Percentiles rank a stretch among this genome's conserved stretches.
Evolutionary conservation across 2,888 invertebrate genomes (phyloP).

Genomic region (Plemyria rubiginata): DNA sequence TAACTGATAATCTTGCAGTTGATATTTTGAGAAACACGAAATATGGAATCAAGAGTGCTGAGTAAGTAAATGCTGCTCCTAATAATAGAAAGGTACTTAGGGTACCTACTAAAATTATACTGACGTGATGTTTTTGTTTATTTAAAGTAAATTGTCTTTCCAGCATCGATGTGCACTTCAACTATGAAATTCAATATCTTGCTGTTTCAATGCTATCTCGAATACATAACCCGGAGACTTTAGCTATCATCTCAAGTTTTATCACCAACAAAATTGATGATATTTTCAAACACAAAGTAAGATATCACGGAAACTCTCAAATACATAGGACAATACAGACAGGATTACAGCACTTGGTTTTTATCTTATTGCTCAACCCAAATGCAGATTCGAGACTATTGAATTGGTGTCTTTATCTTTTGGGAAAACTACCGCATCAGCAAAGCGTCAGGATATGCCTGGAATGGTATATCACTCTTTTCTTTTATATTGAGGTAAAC

Average conservation of each 20-base stretch:
- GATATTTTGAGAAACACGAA: slow-evolving; percentile 56
- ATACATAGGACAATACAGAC: slow-evolving; percentile 65
- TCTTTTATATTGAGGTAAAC: slow-evolving; percentile 65
- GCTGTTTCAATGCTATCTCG: slow-evolving; percentile 57
- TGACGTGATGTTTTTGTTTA: background rate
- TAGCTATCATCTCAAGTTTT: slow-evolving; percentile 53
- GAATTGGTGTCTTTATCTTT: slow-evolving; percentile 63
- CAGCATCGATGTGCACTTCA: slow-evolving; percentile 63
- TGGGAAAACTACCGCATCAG: slow-evolving; percentile 73
- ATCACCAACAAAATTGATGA: slow-evolving; percentile 63
- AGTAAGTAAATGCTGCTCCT: slow-evolving; percentile 49
- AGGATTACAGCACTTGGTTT: slow-evolving; percentile 65
- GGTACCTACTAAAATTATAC: background rate
- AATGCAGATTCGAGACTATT: slow-evolving; percentile 45
- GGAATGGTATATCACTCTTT: slow-evolving; percentile 72
- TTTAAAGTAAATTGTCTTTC: slow-evolving; percentile 37
- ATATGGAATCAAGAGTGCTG: slow-evolving; percentile 45
- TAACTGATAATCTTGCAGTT: slow-evolving; percentile 61
- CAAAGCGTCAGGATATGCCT: slow-evolving; percentile 67
- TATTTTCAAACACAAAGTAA: slow-evolving; percentile 64
- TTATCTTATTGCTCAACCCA: slow-evolving; percentile 56
- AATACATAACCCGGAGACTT: slow-evolving; percentile 52
- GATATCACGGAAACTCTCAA: slow-evolving; percentile 75
- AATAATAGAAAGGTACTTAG: background rate
- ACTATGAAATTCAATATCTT: slow-evolving; percentile 64